These are phyloP conservation scores for Embidobia sp. DNA, from an alignment of 2,888 invertebrate species.

Conservation along the genomic window DNA sequence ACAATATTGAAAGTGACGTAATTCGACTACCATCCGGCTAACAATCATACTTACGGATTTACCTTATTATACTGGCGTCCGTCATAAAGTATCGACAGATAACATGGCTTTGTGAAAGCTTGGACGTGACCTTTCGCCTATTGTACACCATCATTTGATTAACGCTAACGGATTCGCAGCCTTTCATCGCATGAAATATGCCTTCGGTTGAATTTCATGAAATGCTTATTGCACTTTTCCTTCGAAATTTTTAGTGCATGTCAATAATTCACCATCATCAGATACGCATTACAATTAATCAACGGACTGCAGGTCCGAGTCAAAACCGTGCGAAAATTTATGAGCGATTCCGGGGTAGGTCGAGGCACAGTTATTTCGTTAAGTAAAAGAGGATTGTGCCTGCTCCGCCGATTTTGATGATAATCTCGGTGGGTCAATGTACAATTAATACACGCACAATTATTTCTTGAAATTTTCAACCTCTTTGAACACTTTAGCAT, in stretches of 20 bases:
- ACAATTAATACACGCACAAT: constrained; percentile 20
- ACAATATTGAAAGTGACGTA: constrained; percentile 37
- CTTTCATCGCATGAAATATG: constrained; percentile 24
- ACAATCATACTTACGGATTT: constrained; percentile 4
- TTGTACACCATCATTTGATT: constrained; percentile 68
- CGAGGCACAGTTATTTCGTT: constrained; percentile 15
- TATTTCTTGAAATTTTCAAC: too few species aligned
- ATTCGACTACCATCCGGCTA: constrained; percentile 13
- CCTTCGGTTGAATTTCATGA: constrained; percentile 34
- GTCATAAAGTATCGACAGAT: constrained; percentile 54
- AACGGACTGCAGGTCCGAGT: neutral
- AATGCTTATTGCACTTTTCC: constrained; percentile 26
- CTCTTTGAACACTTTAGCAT: too few species aligned
- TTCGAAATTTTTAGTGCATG: constrained; percentile 8
- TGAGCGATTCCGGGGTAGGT: neutral
- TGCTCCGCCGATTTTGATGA: neutral
- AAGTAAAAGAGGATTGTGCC: neutral
- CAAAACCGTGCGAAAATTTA: constrained; percentile 13
- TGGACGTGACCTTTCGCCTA: constrained; percentile 74
- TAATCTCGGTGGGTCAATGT: constrained; percentile 12
- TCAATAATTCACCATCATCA: constrained; percentile 20
- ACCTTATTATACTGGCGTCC: constrained; percentile 20
- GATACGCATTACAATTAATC: constrained; percentile 29
- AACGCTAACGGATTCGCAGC: constrained; percentile 52
- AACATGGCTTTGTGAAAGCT: constrained; percentile 55